A percentile compares a stretch with the other conserved stretches of the same genome.
Evolutionary conservation across 2,113 vertebrate genomes (phyloP).

Genomic region (Tangachromis dhanisi): DNA sequence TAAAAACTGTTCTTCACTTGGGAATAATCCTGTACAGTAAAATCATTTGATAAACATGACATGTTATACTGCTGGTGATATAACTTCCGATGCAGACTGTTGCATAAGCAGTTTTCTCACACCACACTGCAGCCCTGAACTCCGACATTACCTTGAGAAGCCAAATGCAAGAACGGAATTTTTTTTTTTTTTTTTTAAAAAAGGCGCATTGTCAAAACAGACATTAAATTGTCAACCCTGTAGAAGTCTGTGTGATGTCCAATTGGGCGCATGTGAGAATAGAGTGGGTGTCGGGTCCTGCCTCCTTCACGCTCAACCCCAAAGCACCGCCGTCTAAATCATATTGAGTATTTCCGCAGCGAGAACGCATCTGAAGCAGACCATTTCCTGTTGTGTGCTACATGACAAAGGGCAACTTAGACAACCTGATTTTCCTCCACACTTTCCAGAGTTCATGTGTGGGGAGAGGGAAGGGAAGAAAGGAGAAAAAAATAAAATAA

Average conservation of each 20-base stretch:
- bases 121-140: not conserved
- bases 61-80: not conserved
- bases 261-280: not conserved
- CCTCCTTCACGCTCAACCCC: not conserved
- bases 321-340: not conserved
- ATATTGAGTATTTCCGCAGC: not conserved
- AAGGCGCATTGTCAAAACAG: not conserved
- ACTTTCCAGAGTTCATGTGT: not conserved
- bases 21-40: not conserved
- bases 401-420: not conserved
- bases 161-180: rapidly evolving
- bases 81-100: not conserved
- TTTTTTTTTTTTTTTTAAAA: not conserved
- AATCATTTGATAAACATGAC: not conserved
- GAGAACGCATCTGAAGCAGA: not conserved
- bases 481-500: rapidly evolving
- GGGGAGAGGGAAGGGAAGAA: not conserved
- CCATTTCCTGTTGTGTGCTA: not conserved
- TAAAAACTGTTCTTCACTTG: not conserved
- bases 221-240: not conserved
- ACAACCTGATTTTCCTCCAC: not conserved
- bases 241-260: not conserved
- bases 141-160: not conserved
- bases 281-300: not conserved
- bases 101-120: not conserved